Conservation (phyloP, 2,113 vertebrate species). For the Brachyhypopomus occidentalis region DNA sequence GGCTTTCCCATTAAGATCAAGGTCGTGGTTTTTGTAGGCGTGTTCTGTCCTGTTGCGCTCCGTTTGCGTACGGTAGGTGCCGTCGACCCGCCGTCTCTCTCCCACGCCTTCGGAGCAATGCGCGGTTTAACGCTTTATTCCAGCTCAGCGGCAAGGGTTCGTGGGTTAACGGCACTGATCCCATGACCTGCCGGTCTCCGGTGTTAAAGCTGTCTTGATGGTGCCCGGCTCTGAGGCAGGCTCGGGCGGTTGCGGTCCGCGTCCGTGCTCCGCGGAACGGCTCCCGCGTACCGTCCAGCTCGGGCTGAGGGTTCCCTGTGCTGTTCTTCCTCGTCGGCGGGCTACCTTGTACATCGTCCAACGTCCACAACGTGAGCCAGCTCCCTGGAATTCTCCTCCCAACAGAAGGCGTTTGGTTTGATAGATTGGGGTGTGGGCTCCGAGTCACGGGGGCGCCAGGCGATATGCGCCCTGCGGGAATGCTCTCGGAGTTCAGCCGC, state of each 20-base stretch:
- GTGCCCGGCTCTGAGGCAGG: no score
- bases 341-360: constrained; percentile 3
- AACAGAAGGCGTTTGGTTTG: constrained; percentile 26
- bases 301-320: background rate
- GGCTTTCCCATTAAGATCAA: constrained; percentile 22
- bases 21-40: constrained; percentile 13
- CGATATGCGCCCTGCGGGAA: background rate
- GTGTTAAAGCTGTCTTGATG: no score
- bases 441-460: constrained; percentile 5
- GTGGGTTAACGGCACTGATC: no score
- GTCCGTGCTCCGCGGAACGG: no score
- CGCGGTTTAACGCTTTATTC: background rate
- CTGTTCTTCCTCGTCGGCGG: constrained; percentile 18
- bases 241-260: no score
- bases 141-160: no score
- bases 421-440: constrained; percentile 14
- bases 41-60: background rate
- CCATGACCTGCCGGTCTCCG: no score
- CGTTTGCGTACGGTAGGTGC: constrained; percentile 13
- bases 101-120: background rate
- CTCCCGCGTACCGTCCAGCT: no score
- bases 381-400: constrained; percentile 15
- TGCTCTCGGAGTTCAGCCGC: constrained; percentile 11
- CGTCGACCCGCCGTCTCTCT: background rate
- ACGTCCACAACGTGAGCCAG: background rate